A percentile compares a stretch with the other conserved stretches of the same genome.
Conservation (phyloP, 2,888 invertebrate species). For the Zaprionus bogoriensis region DNA sequence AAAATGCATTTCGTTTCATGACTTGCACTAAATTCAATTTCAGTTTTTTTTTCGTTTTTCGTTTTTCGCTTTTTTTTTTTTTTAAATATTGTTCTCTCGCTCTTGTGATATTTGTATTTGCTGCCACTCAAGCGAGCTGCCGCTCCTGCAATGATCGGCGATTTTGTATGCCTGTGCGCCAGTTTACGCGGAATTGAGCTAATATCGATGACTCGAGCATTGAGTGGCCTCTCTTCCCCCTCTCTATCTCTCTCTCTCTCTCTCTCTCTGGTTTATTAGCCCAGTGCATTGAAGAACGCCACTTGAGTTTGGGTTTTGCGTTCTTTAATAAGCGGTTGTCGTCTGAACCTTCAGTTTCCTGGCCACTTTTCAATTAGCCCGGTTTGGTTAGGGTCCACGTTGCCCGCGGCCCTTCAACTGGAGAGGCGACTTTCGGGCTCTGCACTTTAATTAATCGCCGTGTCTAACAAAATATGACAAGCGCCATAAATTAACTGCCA, state of each 20-base stretch:
- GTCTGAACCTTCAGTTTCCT: conserved; percentile 44
- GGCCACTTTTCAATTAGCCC: conserved; percentile 72
- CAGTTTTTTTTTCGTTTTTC: conserved; percentile 51
- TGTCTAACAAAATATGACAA: conserved; percentile 79
- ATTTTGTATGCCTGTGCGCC: conserved; percentile 49
- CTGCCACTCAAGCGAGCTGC: conserved; percentile 70
- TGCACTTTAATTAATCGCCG: conserved; percentile 76
- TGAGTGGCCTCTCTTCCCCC: conserved; percentile 62
- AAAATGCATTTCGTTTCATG: conserved; percentile 75
- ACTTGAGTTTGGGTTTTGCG: conserved; percentile 58
- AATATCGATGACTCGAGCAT: conserved; percentile 76
- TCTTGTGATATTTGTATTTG: conserved; percentile 43
- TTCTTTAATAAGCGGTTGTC: conserved; percentile 75
- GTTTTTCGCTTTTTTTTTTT: conserved; percentile 59
- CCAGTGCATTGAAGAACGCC: conserved; percentile 53
- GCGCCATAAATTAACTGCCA: conserved; percentile 72
- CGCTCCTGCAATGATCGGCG: conserved; percentile 77
- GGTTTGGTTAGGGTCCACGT: conserved; percentile 23
- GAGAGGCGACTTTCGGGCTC: conserved; percentile 25
- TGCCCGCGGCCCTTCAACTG: conserved; percentile 14
- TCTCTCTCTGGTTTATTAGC: conserved; percentile 63
- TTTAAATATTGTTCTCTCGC: conserved; percentile 63
- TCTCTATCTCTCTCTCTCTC: conserved; percentile 7
- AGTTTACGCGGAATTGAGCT: conserved; percentile 74
- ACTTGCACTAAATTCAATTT: conserved; percentile 74